Conservation (phyloP, 2,888 invertebrate species). For the Serripes groenlandicus region DNA sequence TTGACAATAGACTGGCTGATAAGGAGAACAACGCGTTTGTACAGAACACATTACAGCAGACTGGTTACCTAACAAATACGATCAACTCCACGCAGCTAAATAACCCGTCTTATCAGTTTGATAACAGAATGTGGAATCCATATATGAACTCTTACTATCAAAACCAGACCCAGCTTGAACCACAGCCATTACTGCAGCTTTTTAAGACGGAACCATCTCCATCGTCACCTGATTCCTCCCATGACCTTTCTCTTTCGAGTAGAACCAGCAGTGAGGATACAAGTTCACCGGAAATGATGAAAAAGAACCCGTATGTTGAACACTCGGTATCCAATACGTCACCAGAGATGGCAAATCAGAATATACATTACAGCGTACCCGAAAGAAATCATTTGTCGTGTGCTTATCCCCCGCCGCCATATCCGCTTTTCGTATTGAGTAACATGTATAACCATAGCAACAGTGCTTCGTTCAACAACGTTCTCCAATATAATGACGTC, state of each 20-base stretch:
- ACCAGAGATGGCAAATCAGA: background rate
- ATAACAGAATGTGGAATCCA: conserved; percentile 31
- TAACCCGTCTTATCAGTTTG: background rate
- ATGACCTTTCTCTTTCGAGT: conserved; percentile 55
- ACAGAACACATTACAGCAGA: conserved; percentile 43
- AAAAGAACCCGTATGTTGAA: background rate
- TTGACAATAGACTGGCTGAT: conserved; percentile 38
- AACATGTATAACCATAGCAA: background rate
- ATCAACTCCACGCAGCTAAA: background rate
- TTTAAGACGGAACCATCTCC: conserved; percentile 40
- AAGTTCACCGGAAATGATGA: conserved; percentile 55
- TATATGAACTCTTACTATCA: background rate
- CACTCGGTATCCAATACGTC: conserved; percentile 18
- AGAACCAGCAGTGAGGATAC: conserved; percentile 48
- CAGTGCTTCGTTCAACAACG: background rate
- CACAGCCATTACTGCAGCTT: background rate
- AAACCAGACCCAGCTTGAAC: background rate
- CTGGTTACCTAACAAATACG: conserved; percentile 29
- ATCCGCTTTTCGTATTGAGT: conserved; percentile 37
- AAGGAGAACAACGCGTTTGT: conserved; percentile 32
- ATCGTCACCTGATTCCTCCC: conserved; percentile 45
- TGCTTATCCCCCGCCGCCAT: conserved; percentile 35
- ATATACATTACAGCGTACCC: background rate
- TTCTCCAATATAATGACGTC: background rate
- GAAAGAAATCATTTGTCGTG: background rate